Base-by-base conservation (phyloP, 2,888 invertebrate species). In the Macrophya annulata region DNA sequence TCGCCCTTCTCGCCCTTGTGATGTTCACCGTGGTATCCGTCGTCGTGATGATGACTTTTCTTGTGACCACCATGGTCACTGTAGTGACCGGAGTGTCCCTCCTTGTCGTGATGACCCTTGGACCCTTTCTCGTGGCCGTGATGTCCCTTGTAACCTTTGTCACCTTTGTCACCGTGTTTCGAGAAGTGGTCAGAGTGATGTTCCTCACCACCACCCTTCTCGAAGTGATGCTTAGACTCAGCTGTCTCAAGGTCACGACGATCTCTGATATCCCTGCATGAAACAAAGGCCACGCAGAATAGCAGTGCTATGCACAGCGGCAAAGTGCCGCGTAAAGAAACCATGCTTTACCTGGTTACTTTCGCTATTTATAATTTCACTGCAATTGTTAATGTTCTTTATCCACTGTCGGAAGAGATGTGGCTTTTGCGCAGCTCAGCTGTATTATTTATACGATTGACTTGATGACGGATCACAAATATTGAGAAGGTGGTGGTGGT, bases 21-120 rank as follows among this genome's bases (percentile, higher is more conserved):
- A 86, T 96, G 95, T 89, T 96, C 95, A 65, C 95, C 94, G 88
- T 96, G 95, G 90, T 96, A 95, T 0, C 96, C 96, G 85, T 95
- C 96, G 48, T 95, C 94, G 89, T 96, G 95, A 89, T 96, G 95
- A 89, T 96, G 95, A 37, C 95, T 94, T 86, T 96, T 95, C 90
- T 96, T 96, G 89, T 96, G 95, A 0, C 95, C 96, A 2, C 95
- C 95, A 76, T 95, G 94, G 89, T 96, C 96, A 76, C 94, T 95
- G 90, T 95, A 96, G 89, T 96, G 95, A 0, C 96, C 96, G 87
- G 94, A 94, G 89, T 96, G 96, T 4, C 94, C 94, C 89, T 95
- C 96, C 90, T 96, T 96, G 90, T 97, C 96, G 89, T 97, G 96
- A 89, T 97, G 96, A 0, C 97, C 97, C 90, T 96, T 96, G 88